Percentiles rank a stretch among this genome's conserved stretches.
phyloP scores from a whole-genome alignment of 2,888 invertebrate genomes.

The Peribatodes rhomboidaria region DNA sequence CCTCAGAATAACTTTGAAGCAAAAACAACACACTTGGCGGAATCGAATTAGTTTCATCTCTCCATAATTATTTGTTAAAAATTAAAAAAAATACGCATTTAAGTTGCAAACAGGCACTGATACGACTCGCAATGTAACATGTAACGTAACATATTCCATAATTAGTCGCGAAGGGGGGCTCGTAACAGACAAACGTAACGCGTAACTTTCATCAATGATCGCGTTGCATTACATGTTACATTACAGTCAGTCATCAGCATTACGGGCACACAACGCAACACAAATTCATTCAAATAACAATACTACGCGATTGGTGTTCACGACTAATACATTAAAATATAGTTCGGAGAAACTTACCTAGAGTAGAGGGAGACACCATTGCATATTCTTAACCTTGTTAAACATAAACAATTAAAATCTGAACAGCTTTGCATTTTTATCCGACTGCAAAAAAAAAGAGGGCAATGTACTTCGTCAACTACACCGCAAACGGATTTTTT shows the following conservation, averaged over 20 bases:
- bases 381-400: too few species aligned
- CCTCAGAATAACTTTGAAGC: background rate
- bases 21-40: background rate
- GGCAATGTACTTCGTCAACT: too few species aligned
- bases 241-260: background rate
- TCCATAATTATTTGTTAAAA: background rate
- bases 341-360: too few species aligned
- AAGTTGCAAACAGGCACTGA: background rate
- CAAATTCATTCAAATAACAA: conserved; percentile 29
- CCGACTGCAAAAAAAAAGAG: too few species aligned
- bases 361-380: too few species aligned
- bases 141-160: background rate
- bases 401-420: too few species aligned
- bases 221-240: conserved; percentile 6
- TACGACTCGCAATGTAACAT: background rate
- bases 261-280: conserved; percentile 4
- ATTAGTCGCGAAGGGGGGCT: background rate
- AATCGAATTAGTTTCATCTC: background rate
- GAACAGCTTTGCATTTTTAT: too few species aligned
- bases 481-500: too few species aligned
- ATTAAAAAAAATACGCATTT: background rate
- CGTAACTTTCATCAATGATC: background rate
- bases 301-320: background rate
- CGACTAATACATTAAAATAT: background rate
- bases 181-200: background rate